Evolutionary conservation across 2,888 invertebrate genomes (phyloP).

Genomic region (Apodemia hepburni): DNA sequence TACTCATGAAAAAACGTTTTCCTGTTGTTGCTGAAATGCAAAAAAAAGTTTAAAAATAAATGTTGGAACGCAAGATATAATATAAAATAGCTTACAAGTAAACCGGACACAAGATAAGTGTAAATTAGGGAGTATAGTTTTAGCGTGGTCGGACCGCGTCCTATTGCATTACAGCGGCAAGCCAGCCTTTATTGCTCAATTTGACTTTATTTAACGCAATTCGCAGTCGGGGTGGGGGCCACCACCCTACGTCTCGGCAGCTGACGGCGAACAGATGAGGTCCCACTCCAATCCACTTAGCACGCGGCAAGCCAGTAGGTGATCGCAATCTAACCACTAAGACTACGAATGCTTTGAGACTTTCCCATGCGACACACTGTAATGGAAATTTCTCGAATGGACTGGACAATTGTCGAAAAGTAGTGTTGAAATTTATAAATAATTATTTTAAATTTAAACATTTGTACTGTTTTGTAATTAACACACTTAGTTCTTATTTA

Average conservation of each 20-base stretch:
- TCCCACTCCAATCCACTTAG: slow-evolving; percentile 78
- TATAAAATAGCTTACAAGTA: slow-evolving; percentile 11
- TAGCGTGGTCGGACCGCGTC: slow-evolving; percentile 55
- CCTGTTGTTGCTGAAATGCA: too few species aligned
- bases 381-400: slow-evolving; percentile 33
- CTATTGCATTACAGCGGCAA: slow-evolving; percentile 71
- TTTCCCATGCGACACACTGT: slow-evolving; percentile 42
- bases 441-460: slow-evolving; percentile 22
- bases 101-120: slow-evolving; percentile 33
- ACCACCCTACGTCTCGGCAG: slow-evolving; percentile 44
- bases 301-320: slow-evolving; percentile 60
- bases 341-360: slow-evolving; percentile 47
- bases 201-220: slow-evolving; percentile 77
- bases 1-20: too few species aligned
- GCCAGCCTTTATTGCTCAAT: slow-evolving; percentile 79
- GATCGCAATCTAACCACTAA: slow-evolving; percentile 54
- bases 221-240: slow-evolving; percentile 47
- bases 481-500: too few species aligned
- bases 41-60: too few species aligned
- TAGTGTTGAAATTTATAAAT: slow-evolving; percentile 14
- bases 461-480: too few species aligned
- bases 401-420: slow-evolving; percentile 1
- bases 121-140: slow-evolving; percentile 63
- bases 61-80: too few species aligned
- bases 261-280: slow-evolving; percentile 76